Percentiles rank a stretch among this genome's conserved stretches.
phyloP scores from a whole-genome alignment of 2,888 invertebrate species.

The Amphimallon solstitiale region DNA sequence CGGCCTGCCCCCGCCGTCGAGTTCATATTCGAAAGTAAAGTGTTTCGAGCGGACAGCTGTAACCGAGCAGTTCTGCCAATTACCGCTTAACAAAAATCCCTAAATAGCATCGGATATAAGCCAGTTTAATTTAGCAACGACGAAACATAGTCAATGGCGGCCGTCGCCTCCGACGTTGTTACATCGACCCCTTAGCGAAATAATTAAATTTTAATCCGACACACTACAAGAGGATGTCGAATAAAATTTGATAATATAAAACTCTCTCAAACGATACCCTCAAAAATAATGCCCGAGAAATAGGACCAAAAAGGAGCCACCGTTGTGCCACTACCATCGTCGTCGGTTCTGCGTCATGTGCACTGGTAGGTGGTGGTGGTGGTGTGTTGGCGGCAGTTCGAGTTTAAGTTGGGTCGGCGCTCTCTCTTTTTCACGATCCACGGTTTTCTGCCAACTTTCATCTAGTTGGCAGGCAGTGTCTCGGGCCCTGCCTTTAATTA shows the following conservation, averaged over 20 bases:
- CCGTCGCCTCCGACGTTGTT: constrained; percentile 21
- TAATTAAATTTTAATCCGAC: constrained; percentile 54
- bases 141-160: constrained; percentile 46
- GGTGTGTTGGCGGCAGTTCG: constrained; percentile 21
- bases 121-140: constrained; percentile 49
- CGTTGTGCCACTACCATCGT: constrained; percentile 5
- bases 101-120: constrained; percentile 44
- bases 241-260: constrained; percentile 47
- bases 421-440: constrained; percentile 49
- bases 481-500: constrained; percentile 77
- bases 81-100: constrained; percentile 56
- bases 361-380: background rate
- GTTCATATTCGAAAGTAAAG: constrained; percentile 48
- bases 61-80: constrained; percentile 52
- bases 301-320: constrained; percentile 7
- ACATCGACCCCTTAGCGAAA: constrained; percentile 48
- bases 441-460: constrained; percentile 58
- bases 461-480: constrained; percentile 58
- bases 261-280: constrained; percentile 45
- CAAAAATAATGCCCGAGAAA: constrained; percentile 49
- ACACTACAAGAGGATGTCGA: constrained; percentile 48
- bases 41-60: constrained; percentile 49
- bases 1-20: constrained; percentile 15
- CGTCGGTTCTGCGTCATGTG: background rate
- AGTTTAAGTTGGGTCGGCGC: constrained; percentile 36